Conservation (phyloP, 2,113 vertebrate species). For the Ranitomeya imitator region DNA sequence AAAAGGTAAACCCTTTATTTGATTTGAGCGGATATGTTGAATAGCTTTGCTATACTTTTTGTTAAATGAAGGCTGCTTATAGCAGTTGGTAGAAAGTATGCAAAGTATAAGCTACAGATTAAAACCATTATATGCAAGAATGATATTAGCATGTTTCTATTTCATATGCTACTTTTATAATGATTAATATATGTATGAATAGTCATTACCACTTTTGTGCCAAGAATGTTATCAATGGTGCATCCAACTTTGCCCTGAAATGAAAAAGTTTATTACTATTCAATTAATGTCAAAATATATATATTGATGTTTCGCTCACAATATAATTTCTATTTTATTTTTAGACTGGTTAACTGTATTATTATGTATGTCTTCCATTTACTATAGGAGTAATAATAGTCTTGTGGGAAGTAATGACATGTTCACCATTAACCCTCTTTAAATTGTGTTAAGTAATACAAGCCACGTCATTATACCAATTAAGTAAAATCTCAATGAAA, state of each 20-base stretch:
- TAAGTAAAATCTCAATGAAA: too few species aligned
- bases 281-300: neutral
- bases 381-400: neutral
- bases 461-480: too few species aligned
- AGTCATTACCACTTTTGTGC: slow-evolving; percentile 39
- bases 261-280: neutral
- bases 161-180: neutral
- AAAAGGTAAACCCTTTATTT: too few species aligned
- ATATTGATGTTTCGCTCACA: neutral
- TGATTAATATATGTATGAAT: neutral
- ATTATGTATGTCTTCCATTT: neutral
- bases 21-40: too few species aligned
- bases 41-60: too few species aligned
- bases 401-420: neutral
- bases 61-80: too few species aligned
- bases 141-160: neutral
- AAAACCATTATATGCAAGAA: neutral
- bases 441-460: too few species aligned
- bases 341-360: too few species aligned
- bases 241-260: slow-evolving; percentile 49
- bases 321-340: neutral
- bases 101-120: neutral
- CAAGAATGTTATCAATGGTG: slow-evolving; percentile 45
- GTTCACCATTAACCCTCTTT: neutral
- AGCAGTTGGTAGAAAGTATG: neutral